phyloP scores from a whole-genome alignment of 1,140 invertebrate genomes.

The Camponotus floridanus region DNA sequence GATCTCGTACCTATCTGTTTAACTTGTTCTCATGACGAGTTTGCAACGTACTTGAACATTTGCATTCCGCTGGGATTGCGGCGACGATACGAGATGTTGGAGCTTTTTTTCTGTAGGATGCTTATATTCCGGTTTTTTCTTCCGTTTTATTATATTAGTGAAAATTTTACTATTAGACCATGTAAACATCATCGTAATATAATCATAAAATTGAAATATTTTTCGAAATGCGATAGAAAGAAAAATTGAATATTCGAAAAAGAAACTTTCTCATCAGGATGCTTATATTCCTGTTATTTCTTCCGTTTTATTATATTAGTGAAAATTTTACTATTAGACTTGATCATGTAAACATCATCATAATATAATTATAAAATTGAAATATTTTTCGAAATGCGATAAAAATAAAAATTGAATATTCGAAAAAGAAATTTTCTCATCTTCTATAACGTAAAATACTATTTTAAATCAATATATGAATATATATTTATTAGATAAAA shows the following conservation, averaged over 20 bases:
- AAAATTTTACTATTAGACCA: too few species aligned
- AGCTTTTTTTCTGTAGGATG: neutral
- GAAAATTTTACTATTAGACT: neutral
- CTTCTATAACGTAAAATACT: neutral
- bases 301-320: too few species aligned
- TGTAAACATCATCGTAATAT: neutral
- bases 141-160: too few species aligned
- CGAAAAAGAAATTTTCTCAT: neutral
- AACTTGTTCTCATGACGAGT: slow-evolving; percentile 28
- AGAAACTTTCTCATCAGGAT: neutral
- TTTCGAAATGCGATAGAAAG: neutral
- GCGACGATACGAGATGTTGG: neutral
- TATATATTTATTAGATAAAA: slow-evolving; percentile 1
- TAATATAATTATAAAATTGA: neutral
- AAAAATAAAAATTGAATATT: neutral
- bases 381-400: neutral
- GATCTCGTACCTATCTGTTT: neutral
- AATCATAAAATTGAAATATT: neutral
- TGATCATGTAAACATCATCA: neutral
- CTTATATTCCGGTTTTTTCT: neutral
- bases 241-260: neutral
- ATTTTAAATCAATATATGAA: neutral
- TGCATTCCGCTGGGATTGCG: neutral
- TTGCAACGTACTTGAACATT: slow-evolving; percentile 13
- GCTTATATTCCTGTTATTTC: too few species aligned